A percentile compares a stretch with the other conserved stretches of the same genome.
These are phyloP conservation scores for Lasioglossum malachurum DNA, from an alignment of 2,888 invertebrate species.

Conservation along the genomic window DNA sequence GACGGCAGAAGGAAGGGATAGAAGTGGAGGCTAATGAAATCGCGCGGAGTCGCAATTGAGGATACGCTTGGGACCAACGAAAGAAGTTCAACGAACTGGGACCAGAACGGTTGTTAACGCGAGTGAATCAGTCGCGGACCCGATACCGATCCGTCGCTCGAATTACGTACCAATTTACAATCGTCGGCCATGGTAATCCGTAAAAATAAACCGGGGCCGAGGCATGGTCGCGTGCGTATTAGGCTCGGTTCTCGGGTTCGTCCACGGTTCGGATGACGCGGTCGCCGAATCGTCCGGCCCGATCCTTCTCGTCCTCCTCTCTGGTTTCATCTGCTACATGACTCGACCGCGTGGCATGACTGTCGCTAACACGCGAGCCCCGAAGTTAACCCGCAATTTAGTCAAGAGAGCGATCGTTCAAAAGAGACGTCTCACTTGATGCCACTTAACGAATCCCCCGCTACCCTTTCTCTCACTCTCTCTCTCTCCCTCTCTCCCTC, in stretches of 20 bases:
- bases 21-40: constrained; percentile 23
- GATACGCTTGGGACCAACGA: constrained; percentile 37
- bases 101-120: constrained; percentile 39
- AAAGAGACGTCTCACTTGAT: constrained; percentile 76
- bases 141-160: constrained; percentile 60
- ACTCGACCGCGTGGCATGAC: constrained; percentile 75
- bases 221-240: constrained; percentile 42
- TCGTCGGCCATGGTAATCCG: constrained; percentile 69
- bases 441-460: constrained; percentile 71
- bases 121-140: constrained; percentile 47
- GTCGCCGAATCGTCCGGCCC: constrained; percentile 62
- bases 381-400: constrained; percentile 78
- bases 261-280: constrained; percentile 56
- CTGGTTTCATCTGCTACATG: constrained; percentile 65
- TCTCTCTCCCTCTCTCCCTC: neutral
- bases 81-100: constrained; percentile 57
- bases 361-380: constrained; percentile 78
- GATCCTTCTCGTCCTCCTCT: constrained; percentile 32
- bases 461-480: neutral
- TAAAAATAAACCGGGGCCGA: constrained; percentile 73
- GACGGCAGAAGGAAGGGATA: constrained; percentile 26
- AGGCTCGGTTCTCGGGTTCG: constrained; percentile 35
- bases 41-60: constrained; percentile 42
- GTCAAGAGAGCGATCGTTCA: constrained; percentile 73
- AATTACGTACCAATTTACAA: constrained; percentile 80